Base-by-base conservation (phyloP, 2,888 invertebrate species). In the Callyntrura sp. region DNA sequence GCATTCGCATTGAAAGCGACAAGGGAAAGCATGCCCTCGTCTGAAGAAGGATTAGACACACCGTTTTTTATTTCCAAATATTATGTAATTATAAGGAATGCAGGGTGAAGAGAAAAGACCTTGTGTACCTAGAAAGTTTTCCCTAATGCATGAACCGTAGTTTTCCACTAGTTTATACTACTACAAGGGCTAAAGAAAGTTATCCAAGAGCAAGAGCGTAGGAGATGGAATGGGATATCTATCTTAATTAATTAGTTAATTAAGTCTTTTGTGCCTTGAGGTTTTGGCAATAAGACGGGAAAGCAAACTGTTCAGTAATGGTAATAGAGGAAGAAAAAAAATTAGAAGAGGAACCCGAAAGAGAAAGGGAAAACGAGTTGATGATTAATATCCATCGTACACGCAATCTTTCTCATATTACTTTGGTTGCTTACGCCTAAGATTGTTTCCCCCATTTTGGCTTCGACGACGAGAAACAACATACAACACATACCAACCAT, bases 211-310 rank as follows among this genome's bases (percentile, higher is more conserved):
- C 73, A 73, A 73, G 68, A 70, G 43, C 17, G 68, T 28, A 65
- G 11, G 51, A 81, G 57, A 68, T 83, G 60, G 88, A 88, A 65
- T 23, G 51, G 70, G 73, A 88, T 88, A 83, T 88, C 82, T 88
- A 83, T 88, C 88, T 88, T 88, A 88, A 88, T 88, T 88, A 88
- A 88, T 88, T 88, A 88, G 83, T 88, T 88, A 88, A 82, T 88
- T 88, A 88, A 88, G 88, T 83, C 82, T 83, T 73, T 76, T 73
- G 48, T 87, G 87, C 87, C 87, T 87, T 51, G 68, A 57, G 87
- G 87, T 70, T 65, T 87, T 65, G 43, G 35, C 65, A 86, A 62
- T 45, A 23, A 23, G 85, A 20, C 23, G 0, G 48, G 35, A 51
- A 25, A 48, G 8, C 12, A n/a, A 78, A 78, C 2, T 57, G 78